These are phyloP conservation scores for Fundulus diaphanus DNA, from an alignment of 2,797 vertebrate genomes.

Conservation along the genomic window DNA sequence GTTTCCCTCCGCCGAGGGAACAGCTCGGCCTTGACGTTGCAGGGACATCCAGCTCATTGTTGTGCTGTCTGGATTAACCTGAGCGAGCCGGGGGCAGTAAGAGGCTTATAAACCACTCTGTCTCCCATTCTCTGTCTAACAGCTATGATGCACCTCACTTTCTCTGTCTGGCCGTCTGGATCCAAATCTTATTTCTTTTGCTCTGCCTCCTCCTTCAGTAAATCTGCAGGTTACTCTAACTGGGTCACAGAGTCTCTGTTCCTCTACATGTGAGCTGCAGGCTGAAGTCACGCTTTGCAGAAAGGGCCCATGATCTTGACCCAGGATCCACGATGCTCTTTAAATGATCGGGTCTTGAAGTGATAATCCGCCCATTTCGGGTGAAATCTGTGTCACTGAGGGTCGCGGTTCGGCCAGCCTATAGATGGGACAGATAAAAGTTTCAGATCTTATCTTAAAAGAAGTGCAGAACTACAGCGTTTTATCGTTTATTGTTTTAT, in stretches of 20 bases:
- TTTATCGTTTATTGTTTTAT: too few relatives aligned
- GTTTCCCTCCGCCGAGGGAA: constrained; percentile 11
- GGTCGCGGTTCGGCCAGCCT: neutral
- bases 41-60: constrained; percentile 22
- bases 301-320: constrained; percentile 52
- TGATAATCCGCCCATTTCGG: constrained; percentile 41
- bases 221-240: constrained; percentile 29
- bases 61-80: constrained; percentile 59
- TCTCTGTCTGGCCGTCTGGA: neutral
- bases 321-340: constrained; percentile 38
- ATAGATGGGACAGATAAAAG: neutral
- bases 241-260: constrained; percentile 45
- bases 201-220: neutral
- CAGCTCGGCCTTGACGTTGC: constrained; percentile 20
- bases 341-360: constrained; percentile 31
- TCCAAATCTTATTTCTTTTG: too few relatives aligned
- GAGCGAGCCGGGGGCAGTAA: constrained; percentile 49
- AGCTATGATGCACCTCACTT: constrained; percentile 16
- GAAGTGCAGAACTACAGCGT: too few relatives aligned
- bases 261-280: constrained; percentile 28
- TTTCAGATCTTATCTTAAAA: too few relatives aligned
- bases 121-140: constrained; percentile 27
- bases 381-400: neutral
- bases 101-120: constrained; percentile 61
- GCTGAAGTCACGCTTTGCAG: constrained; percentile 24